Base-by-base conservation (phyloP, 2,888 invertebrate species). In the Microctonus aethiopoides region DNA sequence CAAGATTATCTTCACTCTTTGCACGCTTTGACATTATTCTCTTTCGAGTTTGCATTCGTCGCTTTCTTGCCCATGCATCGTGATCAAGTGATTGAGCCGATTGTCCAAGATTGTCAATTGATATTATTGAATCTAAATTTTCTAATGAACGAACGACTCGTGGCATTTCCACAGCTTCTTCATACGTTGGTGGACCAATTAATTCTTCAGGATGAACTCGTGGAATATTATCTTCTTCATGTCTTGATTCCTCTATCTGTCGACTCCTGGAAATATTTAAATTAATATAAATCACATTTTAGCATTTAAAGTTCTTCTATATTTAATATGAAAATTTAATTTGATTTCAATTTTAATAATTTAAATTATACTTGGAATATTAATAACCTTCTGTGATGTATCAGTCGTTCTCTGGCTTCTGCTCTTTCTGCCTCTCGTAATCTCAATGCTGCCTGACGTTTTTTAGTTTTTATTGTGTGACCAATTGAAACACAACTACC, bases 81-180 rank as follows among this genome's bases (percentile, higher is more conserved):
- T 46, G 63, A 32, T 59, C 59, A 24, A 67, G 51, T n/a, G 66
- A 67, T 22, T 66, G 66, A 4, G 56, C 61, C 7, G 70, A 70
- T 26, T 70, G 66, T 0, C 70, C 66, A 77, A 68, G 70, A 0
- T 68, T 52, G 0, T 78, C 81, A 13, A 72, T 72, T 10, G 81
- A 78, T 41, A 83, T 16, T 46, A 46, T 79, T 10, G 78, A 77
- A 67, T 86, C 79, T 13, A 86, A 69, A 32, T 77, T 81, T 69
- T 86, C 84, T 69, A 85, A 73, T 2, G 86, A 86, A 10, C 79
- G 84, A 1, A 83, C 91, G 46, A 93, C 79, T 80, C 92, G 91
- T 1, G 93, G 93, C 91, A 94, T 91, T 22, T 91, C 89, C 68
- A 94, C 88, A 36, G 94, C 94, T 87, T 94, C 94, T 78, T 91